These are phyloP conservation scores for Oncorhynchus masou DNA, from an alignment of 2,113 vertebrate species.

Conservation along the genomic window DNA sequence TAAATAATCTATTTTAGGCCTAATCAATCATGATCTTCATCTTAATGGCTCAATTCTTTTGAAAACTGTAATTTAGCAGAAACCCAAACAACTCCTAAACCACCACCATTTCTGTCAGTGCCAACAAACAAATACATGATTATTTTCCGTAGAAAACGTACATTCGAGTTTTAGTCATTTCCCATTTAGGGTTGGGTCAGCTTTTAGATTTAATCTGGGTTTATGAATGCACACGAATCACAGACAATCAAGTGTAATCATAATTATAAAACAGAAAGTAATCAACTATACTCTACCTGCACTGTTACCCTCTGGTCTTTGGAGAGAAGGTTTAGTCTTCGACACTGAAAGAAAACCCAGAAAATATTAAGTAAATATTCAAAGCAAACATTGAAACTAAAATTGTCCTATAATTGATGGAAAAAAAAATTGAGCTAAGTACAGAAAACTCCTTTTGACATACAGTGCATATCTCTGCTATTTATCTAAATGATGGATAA, in stretches of 20 bases:
- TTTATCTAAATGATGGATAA: no score
- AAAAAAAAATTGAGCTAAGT: not conserved
- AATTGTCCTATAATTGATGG: constrained; percentile 17
- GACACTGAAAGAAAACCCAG: constrained; percentile 72
- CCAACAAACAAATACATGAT: constrained; percentile 57
- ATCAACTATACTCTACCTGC: constrained; percentile 60
- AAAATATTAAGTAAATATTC: not conserved
- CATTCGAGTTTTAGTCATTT: constrained; percentile 61
- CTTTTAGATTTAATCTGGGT: constrained; percentile 58
- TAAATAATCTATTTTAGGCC: constrained; percentile 41
- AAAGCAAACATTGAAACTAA: not conserved
- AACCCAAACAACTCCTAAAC: constrained; percentile 58
- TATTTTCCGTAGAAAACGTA: constrained; percentile 59
- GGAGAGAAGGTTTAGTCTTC: constrained; percentile 75
- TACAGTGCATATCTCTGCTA: no score
- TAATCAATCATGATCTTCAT: constrained; percentile 59
- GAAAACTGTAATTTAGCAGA: constrained; percentile 53
- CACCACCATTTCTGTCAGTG: constrained; percentile 27
- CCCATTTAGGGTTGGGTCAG: constrained; percentile 60
- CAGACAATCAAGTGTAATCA: constrained; percentile 50
- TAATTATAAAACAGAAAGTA: constrained; percentile 45
- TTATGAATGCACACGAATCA: constrained; percentile 55
- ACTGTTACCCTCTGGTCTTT: constrained; percentile 82
- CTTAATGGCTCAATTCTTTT: constrained; percentile 55
- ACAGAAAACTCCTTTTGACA: no score